Evolutionary conservation across 2,113 vertebrate genomes (phyloP).

Genomic region (Labeo rohita): DNA sequence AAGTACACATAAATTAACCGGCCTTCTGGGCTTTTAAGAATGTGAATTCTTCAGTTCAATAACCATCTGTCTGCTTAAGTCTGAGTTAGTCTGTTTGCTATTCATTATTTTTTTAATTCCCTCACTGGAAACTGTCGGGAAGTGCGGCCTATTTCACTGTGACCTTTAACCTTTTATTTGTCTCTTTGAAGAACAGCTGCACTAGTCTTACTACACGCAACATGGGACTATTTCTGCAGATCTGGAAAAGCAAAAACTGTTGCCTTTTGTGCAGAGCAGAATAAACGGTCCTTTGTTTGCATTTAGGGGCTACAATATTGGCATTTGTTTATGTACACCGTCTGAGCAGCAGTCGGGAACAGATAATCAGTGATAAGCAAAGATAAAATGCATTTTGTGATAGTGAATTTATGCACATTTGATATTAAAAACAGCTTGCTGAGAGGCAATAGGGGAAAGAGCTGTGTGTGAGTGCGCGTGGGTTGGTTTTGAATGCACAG

Average conservation of each 20-base stretch:
- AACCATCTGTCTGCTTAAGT: background rate
- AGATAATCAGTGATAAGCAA: too few species aligned
- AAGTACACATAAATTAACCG: background rate
- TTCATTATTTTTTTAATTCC: background rate
- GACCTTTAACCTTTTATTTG: constrained; percentile 59
- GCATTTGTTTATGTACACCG: background rate
- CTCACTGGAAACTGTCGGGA: background rate
- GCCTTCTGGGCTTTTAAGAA: background rate
- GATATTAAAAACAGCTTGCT: background rate
- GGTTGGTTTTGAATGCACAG: constrained; percentile 69
- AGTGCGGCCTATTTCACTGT: constrained; percentile 24
- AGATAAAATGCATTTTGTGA: background rate
- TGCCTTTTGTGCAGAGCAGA: background rate
- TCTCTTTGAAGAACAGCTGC: constrained; percentile 36
- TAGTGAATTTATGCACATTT: background rate
- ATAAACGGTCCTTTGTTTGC: background rate
- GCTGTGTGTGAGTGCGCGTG: constrained; percentile 61
- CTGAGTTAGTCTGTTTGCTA: constrained; percentile 2
- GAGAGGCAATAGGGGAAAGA: constrained; percentile 44
- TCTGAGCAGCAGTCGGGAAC: background rate
- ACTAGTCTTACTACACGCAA: background rate
- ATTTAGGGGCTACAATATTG: background rate
- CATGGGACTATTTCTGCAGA: background rate
- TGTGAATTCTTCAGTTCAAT: background rate
- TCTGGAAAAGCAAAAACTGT: constrained; percentile 12